Evolutionary conservation across 1,140 invertebrate species (phyloP), one percentile per base, ranked within the genome.

Genomic region (Hydropsyche tenuis): DNA sequence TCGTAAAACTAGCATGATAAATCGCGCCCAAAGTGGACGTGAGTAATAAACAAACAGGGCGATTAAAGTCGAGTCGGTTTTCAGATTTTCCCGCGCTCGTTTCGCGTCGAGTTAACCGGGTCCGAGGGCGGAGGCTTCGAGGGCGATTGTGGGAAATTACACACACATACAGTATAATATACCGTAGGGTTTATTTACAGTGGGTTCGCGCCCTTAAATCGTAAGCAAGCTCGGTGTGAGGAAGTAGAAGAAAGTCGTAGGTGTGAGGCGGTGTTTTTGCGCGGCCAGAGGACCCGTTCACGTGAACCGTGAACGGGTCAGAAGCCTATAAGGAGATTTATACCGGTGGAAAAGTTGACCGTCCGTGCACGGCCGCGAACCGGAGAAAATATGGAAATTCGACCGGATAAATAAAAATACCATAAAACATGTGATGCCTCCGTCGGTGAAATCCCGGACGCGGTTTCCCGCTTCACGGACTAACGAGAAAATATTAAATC

Each of bases 291-390:
- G 56, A 72, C 23, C 42, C 16, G 37, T 62, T 20, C 65, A 14
- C 43, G 62, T 51, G 71, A 37, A 73, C 42, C 71, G 63, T 66
- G 71, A 73, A 73, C 18, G 71, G 71, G 71, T 73, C 62, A 64
- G 20, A 56, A 51, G 42, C 71, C 62, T 48, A 63, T 65, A 68
- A 68, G 43, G 48, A 73, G 71, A 73, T 73, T 73, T 73, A 73
- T 73, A 48, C 23, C 14, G 69, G 46, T 27, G 53, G 63, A 43
- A 68, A 48, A 68, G 65, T 68, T 64, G 63, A 64, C 62, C 71
- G 64, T 65, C 46, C 71, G 62, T 60, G 56, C 69, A 30, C 5
- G n/a, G 56, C 63, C 63, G 63, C 63, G 30, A 20, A 62, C 18
- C 56, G 16, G 65, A 23, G 65, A 68, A 68, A 68, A 68, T 68